Percentiles rank a stretch among this genome's conserved stretches.
Conservation (phyloP, 1,140 invertebrate genomes). For the Euschistus heros region DNA sequence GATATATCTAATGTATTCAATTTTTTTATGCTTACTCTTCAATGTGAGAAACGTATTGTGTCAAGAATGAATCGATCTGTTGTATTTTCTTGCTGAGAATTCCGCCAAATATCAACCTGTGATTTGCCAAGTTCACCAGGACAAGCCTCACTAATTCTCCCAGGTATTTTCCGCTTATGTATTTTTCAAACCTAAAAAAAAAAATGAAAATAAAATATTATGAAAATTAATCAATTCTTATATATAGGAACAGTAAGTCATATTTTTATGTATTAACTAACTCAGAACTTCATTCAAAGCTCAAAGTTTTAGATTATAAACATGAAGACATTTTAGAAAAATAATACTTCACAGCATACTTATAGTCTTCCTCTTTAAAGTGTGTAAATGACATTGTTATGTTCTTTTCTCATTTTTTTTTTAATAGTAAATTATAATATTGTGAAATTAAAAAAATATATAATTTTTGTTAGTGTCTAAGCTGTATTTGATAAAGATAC, state of each 20-base stretch:
- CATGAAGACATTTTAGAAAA: too few species aligned
- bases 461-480: neutral
- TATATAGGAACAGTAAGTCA: too few species aligned
- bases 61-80: constrained; percentile 46
- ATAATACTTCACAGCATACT: too few species aligned
- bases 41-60: constrained; percentile 58
- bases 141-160: constrained; percentile 51
- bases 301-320: neutral
- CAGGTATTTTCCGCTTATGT: constrained; percentile 55
- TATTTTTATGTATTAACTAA: too few species aligned
- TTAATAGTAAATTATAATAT: neutral
- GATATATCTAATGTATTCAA: too few species aligned
- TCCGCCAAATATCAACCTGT: constrained; percentile 45
- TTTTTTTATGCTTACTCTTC: constrained; percentile 49
- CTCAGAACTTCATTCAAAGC: too few species aligned
- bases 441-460: neutral
- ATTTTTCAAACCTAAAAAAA: constrained; percentile 51
- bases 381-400: too few species aligned
- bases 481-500: neutral
- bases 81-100: constrained; percentile 36
- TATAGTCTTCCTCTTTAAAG: too few species aligned
- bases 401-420: neutral
- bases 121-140: constrained; percentile 41
- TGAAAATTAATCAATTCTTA: too few species aligned
- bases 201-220: constrained; percentile 7